Conservation (phyloP, 2,113 vertebrate genomes). For the Anhinga anhinga region DNA sequence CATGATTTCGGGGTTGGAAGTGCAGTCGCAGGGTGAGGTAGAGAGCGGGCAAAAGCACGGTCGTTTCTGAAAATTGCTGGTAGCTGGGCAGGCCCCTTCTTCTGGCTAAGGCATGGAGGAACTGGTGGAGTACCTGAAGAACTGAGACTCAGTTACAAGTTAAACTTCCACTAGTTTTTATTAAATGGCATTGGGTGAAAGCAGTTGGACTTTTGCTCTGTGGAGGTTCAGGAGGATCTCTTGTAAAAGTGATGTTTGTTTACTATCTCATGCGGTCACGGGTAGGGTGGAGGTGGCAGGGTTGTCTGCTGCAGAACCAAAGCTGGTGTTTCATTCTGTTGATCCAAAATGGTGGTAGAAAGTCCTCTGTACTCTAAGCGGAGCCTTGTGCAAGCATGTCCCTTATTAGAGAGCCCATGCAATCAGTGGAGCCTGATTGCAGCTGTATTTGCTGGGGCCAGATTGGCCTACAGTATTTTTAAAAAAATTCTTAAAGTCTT, state of each 20-base stretch:
- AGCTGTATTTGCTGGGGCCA: neutral
- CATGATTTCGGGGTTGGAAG: neutral
- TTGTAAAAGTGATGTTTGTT: neutral
- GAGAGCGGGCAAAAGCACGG: neutral
- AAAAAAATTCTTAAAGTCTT: neutral
- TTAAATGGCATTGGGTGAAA: neutral
- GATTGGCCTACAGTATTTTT: neutral
- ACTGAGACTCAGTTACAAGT: neutral
- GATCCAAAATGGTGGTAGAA: neutral
- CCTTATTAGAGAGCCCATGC: accelerated
- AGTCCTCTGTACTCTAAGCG: neutral
- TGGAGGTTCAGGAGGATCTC: neutral
- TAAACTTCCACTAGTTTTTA: neutral
- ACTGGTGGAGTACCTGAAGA: too few species aligned
- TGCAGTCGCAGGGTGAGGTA: neutral
- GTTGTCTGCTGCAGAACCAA: neutral
- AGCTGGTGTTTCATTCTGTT: neutral
- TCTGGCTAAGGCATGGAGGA: neutral
- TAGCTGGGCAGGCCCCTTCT: neutral
- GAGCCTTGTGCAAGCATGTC: neutral
- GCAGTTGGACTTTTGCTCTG: neutral
- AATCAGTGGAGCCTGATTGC: neutral
- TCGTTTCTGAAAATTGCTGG: neutral
- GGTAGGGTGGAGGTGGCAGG: neutral
- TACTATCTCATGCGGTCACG: accelerated